Base-by-base conservation (phyloP, 2,797 vertebrate species). In the Oreortyx pictus region DNA sequence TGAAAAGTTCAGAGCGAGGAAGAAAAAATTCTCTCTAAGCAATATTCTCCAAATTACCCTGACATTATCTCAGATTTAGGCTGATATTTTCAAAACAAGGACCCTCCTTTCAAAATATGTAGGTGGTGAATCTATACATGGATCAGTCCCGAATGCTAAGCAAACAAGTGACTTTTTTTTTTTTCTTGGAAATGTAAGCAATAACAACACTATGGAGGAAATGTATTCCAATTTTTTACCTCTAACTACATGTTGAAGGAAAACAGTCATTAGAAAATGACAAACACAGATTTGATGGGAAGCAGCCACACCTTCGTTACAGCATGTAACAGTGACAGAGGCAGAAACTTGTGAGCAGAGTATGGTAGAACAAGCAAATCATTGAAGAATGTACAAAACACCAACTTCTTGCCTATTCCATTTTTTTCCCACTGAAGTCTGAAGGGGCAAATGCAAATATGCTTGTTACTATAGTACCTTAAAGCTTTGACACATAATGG, bases 251-350 rank as follows among this genome's bases (percentile, higher is more conserved):
- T 25, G 72, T 39, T 56, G 79, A 85, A 76, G 84, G 31, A 88
- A 85, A 94, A 62, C 15, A 78, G n/a, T 47, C 43, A 65, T 89
- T 85, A 94, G 49, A 88, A 90, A 90, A 89, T 5, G 5, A 72
- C n/a, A 90, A 80, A 86, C 41, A 70, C 14, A 75, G 49, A 90
- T 60, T 41, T 66, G 43, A 81, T 33, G 88, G 50, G 68, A 88
- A 94, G 17, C 20, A 78, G 50, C 17, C 11, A 77, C 14, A 72
- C 20, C 43, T 86, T 81, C 47, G 14, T 67, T 86, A 64, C 6
- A 66, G 20, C 8, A 15, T 17, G 14, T 17, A 91, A 86, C 20
- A 87, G 14, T 11, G 43, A 78, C 0, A 92, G 37, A 91, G 27
- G 25, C 37, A 92, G 39, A 79, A 84, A 76, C 19, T 20, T 61